Conservation (phyloP, 35 echinoderm and acorn worm species). For the Chiridota heheva region DNA sequence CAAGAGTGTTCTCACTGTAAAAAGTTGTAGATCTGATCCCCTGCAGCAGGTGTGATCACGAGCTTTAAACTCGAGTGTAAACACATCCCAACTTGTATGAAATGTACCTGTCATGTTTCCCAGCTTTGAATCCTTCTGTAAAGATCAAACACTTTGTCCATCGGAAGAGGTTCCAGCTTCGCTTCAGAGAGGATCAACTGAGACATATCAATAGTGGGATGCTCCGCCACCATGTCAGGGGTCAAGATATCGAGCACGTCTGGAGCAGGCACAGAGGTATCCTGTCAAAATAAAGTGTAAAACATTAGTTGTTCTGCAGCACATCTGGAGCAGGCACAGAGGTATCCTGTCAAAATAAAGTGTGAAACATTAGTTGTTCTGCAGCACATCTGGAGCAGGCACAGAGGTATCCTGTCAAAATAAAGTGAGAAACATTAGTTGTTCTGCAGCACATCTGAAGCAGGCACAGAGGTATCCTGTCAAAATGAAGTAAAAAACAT, state of each 20-base stretch:
- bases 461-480: too few relatives aligned
- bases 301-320: background rate
- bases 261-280: background rate
- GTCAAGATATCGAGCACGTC: conserved; percentile 39
- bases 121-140: conserved; percentile 24
- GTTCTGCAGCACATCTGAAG: too few relatives aligned
- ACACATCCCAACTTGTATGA: too few relatives aligned
- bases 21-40: too few relatives aligned
- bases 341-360: background rate
- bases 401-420: background rate
- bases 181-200: background rate
- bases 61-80: too few relatives aligned
- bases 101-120: conserved; percentile 18
- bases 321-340: background rate
- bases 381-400: background rate
- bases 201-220: conserved; percentile 15
- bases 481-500: too few relatives aligned
- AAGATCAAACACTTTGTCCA: conserved; percentile 24
- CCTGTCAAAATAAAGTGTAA: background rate
- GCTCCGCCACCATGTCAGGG: conserved; percentile 32
- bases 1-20: too few relatives aligned
- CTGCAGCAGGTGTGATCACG: too few relatives aligned
- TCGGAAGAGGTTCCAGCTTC: background rate
- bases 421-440: background rate
- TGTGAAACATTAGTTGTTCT: background rate